phyloP scores from a whole-genome alignment of 2,113 vertebrate genomes.

The Bothrops jararaca region DNA sequence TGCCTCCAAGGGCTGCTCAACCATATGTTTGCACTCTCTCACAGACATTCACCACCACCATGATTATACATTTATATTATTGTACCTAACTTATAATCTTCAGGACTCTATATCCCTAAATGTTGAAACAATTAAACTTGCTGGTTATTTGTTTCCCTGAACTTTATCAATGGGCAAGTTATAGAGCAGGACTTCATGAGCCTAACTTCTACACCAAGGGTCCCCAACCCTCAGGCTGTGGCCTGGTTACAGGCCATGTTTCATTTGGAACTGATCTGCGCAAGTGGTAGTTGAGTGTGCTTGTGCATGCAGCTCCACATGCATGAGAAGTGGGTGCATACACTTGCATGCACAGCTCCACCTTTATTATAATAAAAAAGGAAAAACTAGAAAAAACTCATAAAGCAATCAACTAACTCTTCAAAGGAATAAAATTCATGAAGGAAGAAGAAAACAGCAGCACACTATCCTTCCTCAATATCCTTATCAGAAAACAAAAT shows the following conservation, averaged over 20 bases:
- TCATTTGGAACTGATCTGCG: not conserved
- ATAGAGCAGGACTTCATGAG: not conserved
- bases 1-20: slow-evolving; percentile 29
- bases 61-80: not conserved
- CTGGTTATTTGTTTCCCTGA: slow-evolving; percentile 4
- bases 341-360: not conserved
- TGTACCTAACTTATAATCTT: not conserved
- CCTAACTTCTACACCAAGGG: too few relatives aligned
- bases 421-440: not conserved
- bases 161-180: not conserved
- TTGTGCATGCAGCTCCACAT: not conserved
- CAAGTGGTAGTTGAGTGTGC: accelerated
- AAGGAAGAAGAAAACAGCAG: not conserved
- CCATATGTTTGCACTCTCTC: slow-evolving; percentile 6
- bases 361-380: not conserved
- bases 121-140: not conserved
- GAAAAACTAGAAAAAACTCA: not conserved
- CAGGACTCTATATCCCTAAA: slow-evolving; percentile 4
- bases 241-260: not conserved
- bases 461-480: not conserved
- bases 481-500: not conserved
- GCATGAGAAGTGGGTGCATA: not conserved
- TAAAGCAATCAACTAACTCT: not conserved
- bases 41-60: not conserved
- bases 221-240: too few relatives aligned